A percentile compares a stretch with the other conserved stretches of the same genome.
Evolutionary conservation across 1,140 invertebrate genomes (phyloP).

Genomic region (Eubasilissa regina): DNA sequence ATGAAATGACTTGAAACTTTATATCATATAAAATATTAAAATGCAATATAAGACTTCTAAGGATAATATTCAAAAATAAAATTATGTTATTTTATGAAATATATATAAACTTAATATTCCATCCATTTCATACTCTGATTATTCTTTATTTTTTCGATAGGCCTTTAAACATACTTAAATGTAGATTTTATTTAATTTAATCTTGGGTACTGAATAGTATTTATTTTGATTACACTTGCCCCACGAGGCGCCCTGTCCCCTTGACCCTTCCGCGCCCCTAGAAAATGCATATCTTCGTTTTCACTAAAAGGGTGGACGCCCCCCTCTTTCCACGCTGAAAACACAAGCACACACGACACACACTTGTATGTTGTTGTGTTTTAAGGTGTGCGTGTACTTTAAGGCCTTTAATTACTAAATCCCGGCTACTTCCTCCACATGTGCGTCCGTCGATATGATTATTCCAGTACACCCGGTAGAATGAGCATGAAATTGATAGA

Average conservation of each 20-base stretch:
- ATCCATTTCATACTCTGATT: no score
- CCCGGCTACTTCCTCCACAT: constrained; percentile 50
- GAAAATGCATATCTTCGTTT: constrained; percentile 61
- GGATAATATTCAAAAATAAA: no score
- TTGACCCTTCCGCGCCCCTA: constrained; percentile 55
- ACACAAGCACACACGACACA: constrained; percentile 24
- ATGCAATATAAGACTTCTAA: no score
- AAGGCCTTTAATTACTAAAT: constrained; percentile 59
- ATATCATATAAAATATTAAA: no score
- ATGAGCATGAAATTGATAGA: neutral
- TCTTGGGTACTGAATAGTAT: neutral
- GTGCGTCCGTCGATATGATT: constrained; percentile 31
- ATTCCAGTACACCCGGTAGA: neutral
- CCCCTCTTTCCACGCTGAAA: constrained; percentile 5
- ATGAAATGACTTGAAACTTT: no score
- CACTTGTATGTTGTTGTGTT: neutral
- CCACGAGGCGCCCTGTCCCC: constrained; percentile 21
- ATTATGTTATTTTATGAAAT: no score
- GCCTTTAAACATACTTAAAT: no score
- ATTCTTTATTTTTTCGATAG: no score
- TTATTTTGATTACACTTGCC: no score
- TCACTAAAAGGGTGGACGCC: constrained; percentile 41
- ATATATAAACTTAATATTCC: no score
- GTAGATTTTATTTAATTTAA: neutral
- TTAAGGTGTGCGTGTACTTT: constrained; percentile 33